Evolutionary conservation across 37 sponge, comb jelly and placozoan genomes (phyloP).

Genomic region (Cliona cf. orientalis): DNA sequence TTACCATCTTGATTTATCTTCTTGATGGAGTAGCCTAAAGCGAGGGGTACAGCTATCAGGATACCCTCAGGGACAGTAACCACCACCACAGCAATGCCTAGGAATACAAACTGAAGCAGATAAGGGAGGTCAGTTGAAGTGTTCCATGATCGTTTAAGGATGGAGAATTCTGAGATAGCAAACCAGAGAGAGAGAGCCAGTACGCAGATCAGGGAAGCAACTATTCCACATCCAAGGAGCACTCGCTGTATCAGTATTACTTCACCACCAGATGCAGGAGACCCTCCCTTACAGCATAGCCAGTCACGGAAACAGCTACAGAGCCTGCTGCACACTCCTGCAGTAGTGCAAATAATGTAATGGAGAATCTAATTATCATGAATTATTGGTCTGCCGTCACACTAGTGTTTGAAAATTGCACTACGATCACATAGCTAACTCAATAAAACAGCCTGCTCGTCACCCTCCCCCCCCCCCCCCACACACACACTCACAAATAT

Average conservation of each 20-base stretch:
- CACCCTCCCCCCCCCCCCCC: too few relatives aligned
- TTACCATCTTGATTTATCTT: conserved; percentile 97
- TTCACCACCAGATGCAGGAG: background rate
- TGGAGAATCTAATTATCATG: too few relatives aligned
- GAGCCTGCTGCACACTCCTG: too few relatives aligned
- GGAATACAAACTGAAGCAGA: conserved; percentile 81
- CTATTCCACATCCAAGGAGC: conserved; percentile 82
- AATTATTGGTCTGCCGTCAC: too few relatives aligned
- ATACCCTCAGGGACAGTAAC: conserved; percentile 98
- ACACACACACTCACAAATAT: too few relatives aligned
- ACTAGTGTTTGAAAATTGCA: conserved; percentile 3
- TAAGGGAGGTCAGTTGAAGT: conserved; percentile 44
- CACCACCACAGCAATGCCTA: conserved; percentile 92
- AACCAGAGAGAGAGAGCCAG: conserved; percentile 71
- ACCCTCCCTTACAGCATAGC: too few relatives aligned
- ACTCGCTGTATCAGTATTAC: conserved; percentile 36
- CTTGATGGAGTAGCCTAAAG: conserved; percentile 96
- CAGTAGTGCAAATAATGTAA: too few relatives aligned
- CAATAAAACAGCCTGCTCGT: too few relatives aligned
- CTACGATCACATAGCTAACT: too few relatives aligned
- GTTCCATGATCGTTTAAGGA: conserved; percentile 51
- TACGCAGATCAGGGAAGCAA: conserved; percentile 74
- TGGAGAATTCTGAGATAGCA: conserved; percentile 61
- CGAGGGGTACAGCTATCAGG: conserved; percentile 96
- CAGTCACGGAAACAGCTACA: too few relatives aligned